Percentiles rank a stretch among this genome's conserved stretches.
Conservation (phyloP, 1,140 invertebrate genomes). For the Aphaenogaster ashmeadi region DNA sequence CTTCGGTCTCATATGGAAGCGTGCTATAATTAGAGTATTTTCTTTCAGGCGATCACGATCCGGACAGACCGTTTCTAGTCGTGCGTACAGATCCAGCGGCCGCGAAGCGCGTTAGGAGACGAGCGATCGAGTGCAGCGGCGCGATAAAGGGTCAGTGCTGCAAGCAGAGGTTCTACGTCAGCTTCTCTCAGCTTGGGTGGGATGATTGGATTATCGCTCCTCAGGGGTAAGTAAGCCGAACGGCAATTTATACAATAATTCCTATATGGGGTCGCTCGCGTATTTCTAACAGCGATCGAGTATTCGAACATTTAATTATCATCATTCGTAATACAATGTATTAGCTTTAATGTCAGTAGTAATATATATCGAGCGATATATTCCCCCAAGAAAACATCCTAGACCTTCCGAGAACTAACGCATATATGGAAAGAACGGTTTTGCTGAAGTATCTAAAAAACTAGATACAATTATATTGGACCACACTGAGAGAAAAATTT, state of each 20-base stretch:
- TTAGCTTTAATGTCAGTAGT: neutral
- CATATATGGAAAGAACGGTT: too few relatives aligned
- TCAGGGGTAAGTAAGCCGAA: conserved; percentile 86
- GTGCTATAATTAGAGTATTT: neutral
- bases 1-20: neutral
- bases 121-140: conserved; percentile 93
- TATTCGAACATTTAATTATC: neutral
- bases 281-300: neutral
- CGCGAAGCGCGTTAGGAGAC: conserved; percentile 91
- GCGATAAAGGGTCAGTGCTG: conserved; percentile 94
- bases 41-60: conserved; percentile 85
- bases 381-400: neutral
- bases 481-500: too few relatives aligned
- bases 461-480: too few relatives aligned
- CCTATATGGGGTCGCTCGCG: neutral
- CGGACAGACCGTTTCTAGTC: conserved; percentile 94
- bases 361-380: neutral
- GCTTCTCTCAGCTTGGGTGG: conserved; percentile 96
- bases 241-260: neutral
- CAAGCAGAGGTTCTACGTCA: conserved; percentile 96
- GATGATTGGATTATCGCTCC: conserved; percentile 98
- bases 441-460: too few relatives aligned
- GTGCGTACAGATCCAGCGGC: conserved; percentile 92
- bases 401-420: neutral
- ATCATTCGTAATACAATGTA: neutral